phyloP scores from a whole-genome alignment of 2,888 invertebrate genomes.

The Rotaria socialis region DNA sequence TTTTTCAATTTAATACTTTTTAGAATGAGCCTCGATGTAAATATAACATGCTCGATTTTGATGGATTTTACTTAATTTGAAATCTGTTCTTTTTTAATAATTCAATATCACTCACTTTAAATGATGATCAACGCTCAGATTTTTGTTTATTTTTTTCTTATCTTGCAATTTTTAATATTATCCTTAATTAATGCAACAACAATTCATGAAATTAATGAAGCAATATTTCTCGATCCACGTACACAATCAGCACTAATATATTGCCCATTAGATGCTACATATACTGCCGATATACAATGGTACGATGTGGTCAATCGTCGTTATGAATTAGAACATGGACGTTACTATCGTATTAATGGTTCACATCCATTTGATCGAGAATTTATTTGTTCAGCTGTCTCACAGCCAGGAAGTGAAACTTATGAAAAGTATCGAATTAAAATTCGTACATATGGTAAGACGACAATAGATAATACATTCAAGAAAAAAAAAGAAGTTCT shows the following conservation, averaged over 20 bases:
- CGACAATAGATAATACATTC: no score
- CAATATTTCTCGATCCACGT: conserved; percentile 5
- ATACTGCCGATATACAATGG: conserved; percentile 20
- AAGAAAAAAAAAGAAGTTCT: no score
- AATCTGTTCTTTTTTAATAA: not conserved
- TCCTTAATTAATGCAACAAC: not conserved
- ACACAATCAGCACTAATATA: not conserved
- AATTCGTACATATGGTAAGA: conserved; percentile 32
- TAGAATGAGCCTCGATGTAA: conserved; percentile 1
- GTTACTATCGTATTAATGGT: not conserved
- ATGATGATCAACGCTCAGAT: not conserved
- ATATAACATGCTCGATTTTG: not conserved
- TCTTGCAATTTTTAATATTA: not conserved
- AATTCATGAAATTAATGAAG: conserved; percentile 12
- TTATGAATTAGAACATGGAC: not conserved
- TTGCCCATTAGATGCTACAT: not conserved
- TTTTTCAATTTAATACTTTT: not conserved
- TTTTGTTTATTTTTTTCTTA: conserved; percentile 24
- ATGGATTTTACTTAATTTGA: not conserved
- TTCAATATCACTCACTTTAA: not conserved
- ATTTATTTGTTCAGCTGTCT: not conserved
- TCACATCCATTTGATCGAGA: not conserved
- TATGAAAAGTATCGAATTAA: conserved; percentile 16
- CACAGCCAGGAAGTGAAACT: not conserved
- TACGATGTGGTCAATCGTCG: conserved; percentile 7